phyloP scores from a whole-genome alignment of 2,888 invertebrate species.

The Acanthococcus lagerstroemiae region DNA sequence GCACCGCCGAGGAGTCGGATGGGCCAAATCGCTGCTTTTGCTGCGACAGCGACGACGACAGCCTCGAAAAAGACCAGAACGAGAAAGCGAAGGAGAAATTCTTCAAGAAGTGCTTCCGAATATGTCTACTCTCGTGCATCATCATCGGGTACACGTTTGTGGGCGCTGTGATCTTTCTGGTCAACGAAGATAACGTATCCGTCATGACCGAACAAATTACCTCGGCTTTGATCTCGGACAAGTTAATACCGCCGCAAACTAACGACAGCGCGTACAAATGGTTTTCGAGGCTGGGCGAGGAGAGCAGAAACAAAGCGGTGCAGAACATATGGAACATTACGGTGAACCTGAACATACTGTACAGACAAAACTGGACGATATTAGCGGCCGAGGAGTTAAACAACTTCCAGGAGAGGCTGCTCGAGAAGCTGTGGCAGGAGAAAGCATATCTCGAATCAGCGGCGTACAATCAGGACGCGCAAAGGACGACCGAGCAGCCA shows the following conservation, averaged over 20 bases:
- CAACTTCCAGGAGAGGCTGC: slow-evolving; percentile 72
- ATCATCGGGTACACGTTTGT: slow-evolving; percentile 67
- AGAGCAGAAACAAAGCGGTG: slow-evolving; percentile 59
- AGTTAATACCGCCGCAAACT: slow-evolving; percentile 20
- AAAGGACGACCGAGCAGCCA: slow-evolving; percentile 39
- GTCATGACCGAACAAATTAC: slow-evolving; percentile 41
- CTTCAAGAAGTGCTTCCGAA: slow-evolving; percentile 64
- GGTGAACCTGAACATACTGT: slow-evolving; percentile 73
- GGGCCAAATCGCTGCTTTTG: slow-evolving; percentile 42
- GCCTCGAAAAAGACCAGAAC: slow-evolving; percentile 48
- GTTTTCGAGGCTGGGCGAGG: slow-evolving; percentile 42
- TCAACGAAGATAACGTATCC: slow-evolving; percentile 52
- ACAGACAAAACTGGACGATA: slow-evolving; percentile 81
- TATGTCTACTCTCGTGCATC: slow-evolving; percentile 70
- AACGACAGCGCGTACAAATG: slow-evolving; percentile 32
- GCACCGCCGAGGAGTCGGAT: slow-evolving; percentile 4
- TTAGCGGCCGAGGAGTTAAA: slow-evolving; percentile 66
- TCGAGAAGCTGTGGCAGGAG: slow-evolving; percentile 68
- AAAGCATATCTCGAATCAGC: slow-evolving; percentile 46
- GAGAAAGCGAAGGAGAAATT: slow-evolving; percentile 50
- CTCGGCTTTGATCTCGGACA: slow-evolving; percentile 43
- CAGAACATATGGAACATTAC: slow-evolving; percentile 89
- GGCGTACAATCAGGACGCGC: slow-evolving; percentile 42
- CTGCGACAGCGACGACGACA: slow-evolving; percentile 49
- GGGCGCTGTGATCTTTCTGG: slow-evolving; percentile 72